Evolutionary conservation across 2,797 vertebrate species (phyloP), one percentile per base, ranked within the genome.

Genomic region (Emydoidea blandingii): DNA sequence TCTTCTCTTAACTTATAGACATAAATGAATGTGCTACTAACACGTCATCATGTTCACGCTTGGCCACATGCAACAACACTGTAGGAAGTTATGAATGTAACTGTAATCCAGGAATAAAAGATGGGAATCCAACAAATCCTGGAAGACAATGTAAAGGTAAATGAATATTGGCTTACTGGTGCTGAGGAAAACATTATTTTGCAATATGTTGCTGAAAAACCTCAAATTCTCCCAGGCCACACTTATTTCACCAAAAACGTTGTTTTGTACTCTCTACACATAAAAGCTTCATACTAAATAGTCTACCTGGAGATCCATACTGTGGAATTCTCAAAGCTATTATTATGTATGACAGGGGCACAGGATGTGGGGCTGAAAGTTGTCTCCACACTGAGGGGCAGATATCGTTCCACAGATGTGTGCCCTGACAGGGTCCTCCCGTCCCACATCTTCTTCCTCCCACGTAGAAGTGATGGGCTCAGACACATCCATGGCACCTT

Each of bases 121-220:
- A 96, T 85, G 37, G n/a, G 49, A 87, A 92, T 68, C 6, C 80
- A 12, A 21, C 79, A 57, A 92, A 89, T 78, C 89, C 94, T 5
- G 96, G 93, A 15, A 72, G 80, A 49, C 15, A 53, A 54, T 96
- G 94, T 78, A 79, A 27, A 56, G 94, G 95, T 96, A 59, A 91
- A 62, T 62, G 23, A 41, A 84, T 79, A 47, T 29, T 34, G 65
- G 44, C 31, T 65, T 41, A 49, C 29, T 29, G 49, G 21, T 80
- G 76, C 59, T 49, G 16, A 65, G 53, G 34, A 25, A 59, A 78
- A 57, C 62, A 19, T 31, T 23, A 34, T 62, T 52, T 29, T 62
- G 29, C 37, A 78, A 18, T 82, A 16, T 76, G 4, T 76, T 76
- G 52, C 31, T 50, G 54, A 56, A 31, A n/a, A 79, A 57, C 34